Evolutionary conservation across 1,140 invertebrate species (phyloP).

Genomic region (Drosophila guanche): DNA sequence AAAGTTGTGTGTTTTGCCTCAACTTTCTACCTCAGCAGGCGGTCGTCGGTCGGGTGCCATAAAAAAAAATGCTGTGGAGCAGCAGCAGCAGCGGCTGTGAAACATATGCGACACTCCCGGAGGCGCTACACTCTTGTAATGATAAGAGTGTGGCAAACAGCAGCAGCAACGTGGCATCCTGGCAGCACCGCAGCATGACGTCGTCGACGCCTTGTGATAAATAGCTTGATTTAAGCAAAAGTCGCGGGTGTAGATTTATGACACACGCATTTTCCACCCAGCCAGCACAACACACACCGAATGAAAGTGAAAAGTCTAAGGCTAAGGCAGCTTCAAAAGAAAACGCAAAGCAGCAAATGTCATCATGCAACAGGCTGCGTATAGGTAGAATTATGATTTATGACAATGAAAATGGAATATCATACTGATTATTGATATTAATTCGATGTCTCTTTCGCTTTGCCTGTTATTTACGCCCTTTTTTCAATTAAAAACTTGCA

Average conservation of each 20-base stretch:
- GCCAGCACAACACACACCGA: background rate
- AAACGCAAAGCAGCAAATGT: slow-evolving; percentile 32
- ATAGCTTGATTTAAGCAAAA: slow-evolving; percentile 57
- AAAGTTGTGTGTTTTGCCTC: slow-evolving; percentile 53
- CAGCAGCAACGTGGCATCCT: slow-evolving; percentile 14
- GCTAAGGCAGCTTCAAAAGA: slow-evolving; percentile 12
- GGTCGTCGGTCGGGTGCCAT: slow-evolving; percentile 22
- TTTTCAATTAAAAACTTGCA: no score
- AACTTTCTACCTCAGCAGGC: slow-evolving; percentile 56
- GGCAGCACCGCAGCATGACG: slow-evolving; percentile 34
- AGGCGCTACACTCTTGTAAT: slow-evolving; percentile 23
- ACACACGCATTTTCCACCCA: slow-evolving; percentile 48
- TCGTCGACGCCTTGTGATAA: slow-evolving; percentile 51
- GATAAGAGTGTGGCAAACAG: slow-evolving; percentile 42
- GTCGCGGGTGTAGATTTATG: slow-evolving; percentile 55
- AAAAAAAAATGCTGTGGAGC: slow-evolving; percentile 53
- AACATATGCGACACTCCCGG: slow-evolving; percentile 35
- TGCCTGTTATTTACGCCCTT: no score
- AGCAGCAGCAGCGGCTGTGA: slow-evolving; percentile 40
- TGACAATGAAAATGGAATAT: background rate
- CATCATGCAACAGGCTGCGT: slow-evolving; percentile 41
- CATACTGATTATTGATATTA: background rate
- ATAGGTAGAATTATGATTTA: slow-evolving; percentile 8
- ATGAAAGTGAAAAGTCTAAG: slow-evolving; percentile 50
- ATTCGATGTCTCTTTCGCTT: no score